Evolutionary conservation across 2,888 invertebrate genomes (phyloP), one percentile per base, ranked within the genome.

Genomic region (Agelastica alni): DNA sequence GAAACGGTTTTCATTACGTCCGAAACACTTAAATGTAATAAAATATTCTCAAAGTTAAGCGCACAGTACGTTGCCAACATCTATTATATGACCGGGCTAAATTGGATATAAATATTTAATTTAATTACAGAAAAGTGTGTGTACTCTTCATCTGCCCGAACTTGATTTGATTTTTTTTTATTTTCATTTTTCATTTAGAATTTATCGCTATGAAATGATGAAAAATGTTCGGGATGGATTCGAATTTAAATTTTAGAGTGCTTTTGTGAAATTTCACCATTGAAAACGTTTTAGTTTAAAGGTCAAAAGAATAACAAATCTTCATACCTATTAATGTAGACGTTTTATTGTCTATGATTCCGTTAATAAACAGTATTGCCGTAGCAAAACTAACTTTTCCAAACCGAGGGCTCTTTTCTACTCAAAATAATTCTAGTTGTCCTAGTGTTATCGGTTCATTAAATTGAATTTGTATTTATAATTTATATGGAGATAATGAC

Each of bases 21-120:
- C 62, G 56, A 63, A 66, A 66, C 68, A 69, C 66, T 68, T 67
- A 68, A 59, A 61, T 58, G 61, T 65, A 63, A 70, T 70, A 67
- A 66, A 70, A 68, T 68, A 70, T 70, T 64, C 69, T 68, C 69
- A 70, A 70, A 70, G 69, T 65, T 66, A 64, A 64, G 65, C 64
- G 65, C 48, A 26, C 45, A 32, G 53, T 45, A 56, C 59, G 59
- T 20, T 37, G 37, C 57, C 52, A 56, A 53, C 61, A 61, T 63
- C 64, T 60, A 66, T 64, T 64, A 63, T 62, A 60, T 55, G 59
- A 54, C 63, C 60, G 55, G 61, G 61, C 62, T 51, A 64, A 71
- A 70, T 72, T 70, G 70, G 70, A 68, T 69, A 70, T 71, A 69
- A 72, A 72, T 71, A 72, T 70, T 72, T 70, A 67, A 70, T 70